Base-by-base conservation (phyloP, 2,888 invertebrate genomes). In the Nomada goodeniana region DNA sequence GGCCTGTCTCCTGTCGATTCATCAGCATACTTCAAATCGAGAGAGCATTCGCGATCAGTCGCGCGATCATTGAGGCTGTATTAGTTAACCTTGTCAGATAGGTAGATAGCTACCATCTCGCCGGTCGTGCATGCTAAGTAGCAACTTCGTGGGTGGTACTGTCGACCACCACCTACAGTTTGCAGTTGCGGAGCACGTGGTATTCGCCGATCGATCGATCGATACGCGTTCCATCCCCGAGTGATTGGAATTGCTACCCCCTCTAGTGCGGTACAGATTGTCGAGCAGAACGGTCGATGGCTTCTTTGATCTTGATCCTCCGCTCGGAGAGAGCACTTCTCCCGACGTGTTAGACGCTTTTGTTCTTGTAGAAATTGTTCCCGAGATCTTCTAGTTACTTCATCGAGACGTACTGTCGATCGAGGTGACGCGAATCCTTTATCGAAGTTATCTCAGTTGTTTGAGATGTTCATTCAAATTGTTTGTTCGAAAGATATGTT, bases 71-170 rank as follows among this genome's bases (percentile, higher is more conserved):
- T 78, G 88, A 87, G 91, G 88, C 88, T 88, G 92, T 91, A 92
- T 93, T 92, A 92, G 92, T 92, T 91, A 91, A 92, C 90, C 92
- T 91, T 90, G 92, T 92, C 92, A 90, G 92, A 92, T 92, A 89
- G 89, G 86, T 89, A 87, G 87, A 86, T 80, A 88, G 89, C 86
- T 88, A 84, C 83, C 90, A 89, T 89, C 88, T 89, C 87, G 88
- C 89, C 89, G 88, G 86, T 84, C 86, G 88, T 89, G 92, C 91
- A 92, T 92, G 92, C 91, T 92, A 92, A 92, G 91, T 90, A 91
- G 92, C 77, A 80, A 85, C 91, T 88, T 92, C 92, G 92, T 92
- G 92, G 92, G 92, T 92, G 92, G 91, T 92, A 90, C 83, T 61
- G 81, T 57, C 52, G 80, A 76, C 83, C 85, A 82, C 82, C 86